Base-by-base conservation (phyloP, 2,888 invertebrate genomes). In the Chaetoderma sp. region DNA sequence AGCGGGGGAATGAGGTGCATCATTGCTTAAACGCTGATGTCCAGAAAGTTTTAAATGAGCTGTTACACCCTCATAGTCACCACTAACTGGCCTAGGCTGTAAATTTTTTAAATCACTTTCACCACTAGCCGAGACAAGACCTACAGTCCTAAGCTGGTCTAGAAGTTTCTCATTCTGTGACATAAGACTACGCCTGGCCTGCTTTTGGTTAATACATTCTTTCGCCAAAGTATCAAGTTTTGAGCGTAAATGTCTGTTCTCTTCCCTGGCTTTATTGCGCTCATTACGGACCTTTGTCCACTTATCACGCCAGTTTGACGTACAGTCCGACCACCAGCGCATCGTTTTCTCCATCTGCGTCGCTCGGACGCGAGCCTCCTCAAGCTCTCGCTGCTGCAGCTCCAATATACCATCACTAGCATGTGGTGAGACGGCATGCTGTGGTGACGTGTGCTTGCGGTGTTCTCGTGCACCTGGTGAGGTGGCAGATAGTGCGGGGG, bases 301-400 rank as follows among this genome's bases (percentile, higher is more conserved):
- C 83, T 98, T 98, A 84, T 94, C 94, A 36, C 95, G 89, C 96
- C 96, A 96, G 84, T 94, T 94, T 0, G 96, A 95, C 0, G 98
- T 98, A 86, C 98, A 98, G 86, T 98, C 98, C 58, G 94, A 96
- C 98, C 93, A 98, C 98, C 98, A 98, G 65, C 96, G 75, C 97
- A 98, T 98, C 0, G 98, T 98, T 87, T 98, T 98, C 86, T 98
- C 98, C 98, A 98, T 98, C 87, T 98, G 98, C 0, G 96, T 93
- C 18, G 96, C 96, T 70, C 98, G 88, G 3, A 96, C 95, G 73
- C 96, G 89, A 0, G 96, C 96, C 83, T 98, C 98, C 82, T 98
- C 96, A 72, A 98, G 88, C 85, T 98, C 98, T 54, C 95, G 88
- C 79, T 91, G 89, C 13, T 91, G 88, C 64, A 92, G 86, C 52